phyloP scores from a whole-genome alignment of 2,797 vertebrate species.

The Cheirogaleus major region DNA sequence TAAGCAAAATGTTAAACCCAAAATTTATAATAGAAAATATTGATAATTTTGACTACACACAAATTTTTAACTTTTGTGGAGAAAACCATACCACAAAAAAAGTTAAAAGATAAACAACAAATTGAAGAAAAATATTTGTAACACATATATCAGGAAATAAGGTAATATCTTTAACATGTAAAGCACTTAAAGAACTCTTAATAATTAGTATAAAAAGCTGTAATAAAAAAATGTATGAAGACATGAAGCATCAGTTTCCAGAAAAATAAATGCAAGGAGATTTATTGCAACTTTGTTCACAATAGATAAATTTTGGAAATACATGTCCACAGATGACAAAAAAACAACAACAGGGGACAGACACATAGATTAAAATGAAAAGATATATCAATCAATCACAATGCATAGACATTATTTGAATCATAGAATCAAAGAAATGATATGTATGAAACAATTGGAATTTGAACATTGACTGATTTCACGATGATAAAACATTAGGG shows the following conservation, averaged over 20 bases:
- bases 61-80: neutral
- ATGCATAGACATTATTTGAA: neutral
- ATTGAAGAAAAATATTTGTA: neutral
- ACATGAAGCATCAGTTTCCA: neutral
- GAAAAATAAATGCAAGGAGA: neutral
- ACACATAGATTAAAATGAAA: neutral
- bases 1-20: neutral
- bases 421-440: neutral
- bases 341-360: neutral
- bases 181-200: neutral
- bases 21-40: neutral
- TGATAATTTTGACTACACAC: neutral
- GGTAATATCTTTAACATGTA: neutral
- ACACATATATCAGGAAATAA: neutral
- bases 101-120: slow-evolving; percentile 9
- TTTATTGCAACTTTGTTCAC: neutral
- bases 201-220: neutral
- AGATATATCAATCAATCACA: neutral
- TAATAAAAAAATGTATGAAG: neutral
- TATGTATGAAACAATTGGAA: neutral
- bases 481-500: neutral
- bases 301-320: neutral
- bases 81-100: neutral
- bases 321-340: neutral
- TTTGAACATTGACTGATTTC: neutral